These are phyloP conservation scores for Callosobruchus maculatus DNA, from an alignment of 2,888 invertebrate genomes.

Conservation along the genomic window DNA sequence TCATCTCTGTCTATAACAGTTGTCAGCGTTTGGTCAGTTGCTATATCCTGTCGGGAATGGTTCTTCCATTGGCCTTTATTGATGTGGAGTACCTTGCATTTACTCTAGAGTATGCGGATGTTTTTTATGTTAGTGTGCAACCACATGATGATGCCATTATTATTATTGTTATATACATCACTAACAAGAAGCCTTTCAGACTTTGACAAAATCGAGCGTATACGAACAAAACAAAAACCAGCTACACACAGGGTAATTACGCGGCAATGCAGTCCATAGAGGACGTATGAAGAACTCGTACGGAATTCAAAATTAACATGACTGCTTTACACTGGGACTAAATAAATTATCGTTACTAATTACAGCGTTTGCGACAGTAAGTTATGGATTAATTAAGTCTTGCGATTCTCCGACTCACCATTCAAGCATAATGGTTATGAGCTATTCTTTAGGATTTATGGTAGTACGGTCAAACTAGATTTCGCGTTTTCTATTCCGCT, in stretches of 20 bases:
- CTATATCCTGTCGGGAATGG: too few species aligned
- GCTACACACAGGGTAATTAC: not conserved
- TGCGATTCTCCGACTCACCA: not conserved
- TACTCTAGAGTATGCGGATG: too few species aligned
- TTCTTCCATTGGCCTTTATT: too few species aligned
- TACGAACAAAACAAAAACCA: not conserved
- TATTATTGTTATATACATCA: too few species aligned
- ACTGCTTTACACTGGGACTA: not conserved
- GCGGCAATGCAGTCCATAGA: not conserved
- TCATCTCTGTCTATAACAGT: too few species aligned
- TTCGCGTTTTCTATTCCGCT: not conserved
- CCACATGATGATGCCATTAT: too few species aligned
- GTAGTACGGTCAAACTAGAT: not conserved
- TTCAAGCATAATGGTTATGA: not conserved
- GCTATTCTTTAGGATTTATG: not conserved
- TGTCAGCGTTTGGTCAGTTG: too few species aligned
- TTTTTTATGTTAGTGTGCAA: too few species aligned
- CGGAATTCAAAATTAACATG: not conserved
- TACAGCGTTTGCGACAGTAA: not conserved
- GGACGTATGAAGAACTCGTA: not conserved
- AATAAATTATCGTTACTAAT: not conserved
- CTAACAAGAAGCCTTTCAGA: not conserved
- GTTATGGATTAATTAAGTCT: not conserved
- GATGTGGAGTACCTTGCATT: too few species aligned
- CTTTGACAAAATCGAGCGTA: not conserved